Evolutionary conservation across 2,888 invertebrate genomes (phyloP).

Genomic region (Erebia palarica): DNA sequence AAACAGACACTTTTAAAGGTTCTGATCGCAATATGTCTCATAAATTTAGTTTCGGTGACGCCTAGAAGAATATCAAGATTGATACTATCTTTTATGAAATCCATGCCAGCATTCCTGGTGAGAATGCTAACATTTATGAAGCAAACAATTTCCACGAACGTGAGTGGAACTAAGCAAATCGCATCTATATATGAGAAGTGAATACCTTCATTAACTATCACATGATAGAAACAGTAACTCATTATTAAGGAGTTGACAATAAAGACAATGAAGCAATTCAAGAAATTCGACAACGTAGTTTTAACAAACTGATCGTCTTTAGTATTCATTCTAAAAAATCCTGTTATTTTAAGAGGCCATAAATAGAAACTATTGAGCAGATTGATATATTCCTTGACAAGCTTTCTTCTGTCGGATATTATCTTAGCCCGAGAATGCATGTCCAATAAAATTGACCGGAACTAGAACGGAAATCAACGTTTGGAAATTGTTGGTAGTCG

Average conservation of each 20-base stretch:
- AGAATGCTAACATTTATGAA: not conserved
- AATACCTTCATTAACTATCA: not conserved
- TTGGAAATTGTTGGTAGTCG: no score
- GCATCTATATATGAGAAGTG: not conserved
- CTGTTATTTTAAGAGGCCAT: not conserved
- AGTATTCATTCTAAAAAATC: slow-evolving; percentile 6
- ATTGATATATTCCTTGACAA: slow-evolving; percentile 2
- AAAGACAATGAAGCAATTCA: not conserved
- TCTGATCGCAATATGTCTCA: slow-evolving; percentile 52
- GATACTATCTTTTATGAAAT: slow-evolving; percentile 51
- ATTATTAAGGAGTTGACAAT: not conserved
- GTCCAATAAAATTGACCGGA: not conserved
- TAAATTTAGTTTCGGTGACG: slow-evolving; percentile 57
- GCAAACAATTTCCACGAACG: not conserved
- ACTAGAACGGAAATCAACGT: not conserved
- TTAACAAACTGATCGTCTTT: not conserved
- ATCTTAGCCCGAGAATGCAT: not conserved
- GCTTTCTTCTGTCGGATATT: not conserved
- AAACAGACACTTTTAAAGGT: not conserved
- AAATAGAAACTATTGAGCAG: not conserved
- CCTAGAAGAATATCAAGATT: slow-evolving; percentile 61
- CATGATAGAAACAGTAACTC: not conserved
- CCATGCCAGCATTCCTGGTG: slow-evolving; percentile 40
- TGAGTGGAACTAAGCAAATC: not conserved
- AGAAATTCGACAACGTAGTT: not conserved